These are phyloP conservation scores for Dasypolia templi DNA, from an alignment of 2,888 invertebrate species.

Conservation along the genomic window DNA sequence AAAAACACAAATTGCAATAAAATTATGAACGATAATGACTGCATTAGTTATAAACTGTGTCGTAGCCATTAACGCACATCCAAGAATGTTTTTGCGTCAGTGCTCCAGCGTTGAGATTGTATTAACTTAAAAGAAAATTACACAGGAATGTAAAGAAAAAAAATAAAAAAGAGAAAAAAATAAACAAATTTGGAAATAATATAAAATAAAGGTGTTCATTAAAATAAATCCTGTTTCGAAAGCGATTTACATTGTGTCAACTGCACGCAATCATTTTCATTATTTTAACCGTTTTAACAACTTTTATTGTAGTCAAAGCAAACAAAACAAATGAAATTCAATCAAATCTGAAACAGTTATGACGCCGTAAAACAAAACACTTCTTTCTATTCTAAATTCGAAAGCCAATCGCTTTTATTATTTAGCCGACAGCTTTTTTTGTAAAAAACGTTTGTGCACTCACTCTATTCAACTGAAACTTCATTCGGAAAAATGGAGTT, in stretches of 20 bases:
- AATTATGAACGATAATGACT: too few relatives aligned
- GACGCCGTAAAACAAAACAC: conserved; percentile 14
- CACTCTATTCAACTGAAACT: conserved; percentile 6
- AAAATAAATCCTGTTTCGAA: too few relatives aligned
- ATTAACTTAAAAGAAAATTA: too few relatives aligned
- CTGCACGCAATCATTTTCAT: not conserved
- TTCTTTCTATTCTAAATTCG: conserved; percentile 25
- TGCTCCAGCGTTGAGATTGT: too few relatives aligned
- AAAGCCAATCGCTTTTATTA: conserved; percentile 11
- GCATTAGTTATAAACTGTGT: too few relatives aligned
- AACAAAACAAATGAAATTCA: conserved; percentile 1
- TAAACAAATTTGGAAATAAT: too few relatives aligned
- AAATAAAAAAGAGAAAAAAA: too few relatives aligned
- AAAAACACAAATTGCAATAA: too few relatives aligned
- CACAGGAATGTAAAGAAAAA: too few relatives aligned
- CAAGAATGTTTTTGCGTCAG: too few relatives aligned
- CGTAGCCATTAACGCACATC: too few relatives aligned
- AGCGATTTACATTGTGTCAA: too few relatives aligned
- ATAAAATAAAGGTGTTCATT: not conserved
- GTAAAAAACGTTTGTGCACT: conserved; percentile 7
- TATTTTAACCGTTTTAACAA: not conserved
- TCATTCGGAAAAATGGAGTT: conserved; percentile 4
- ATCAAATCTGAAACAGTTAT: conserved; percentile 10
- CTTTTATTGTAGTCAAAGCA: not conserved
- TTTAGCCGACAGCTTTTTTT: not conserved